These are phyloP conservation scores for Parauchenoglanis ngamensis DNA, from an alignment of 2,797 vertebrate genomes.

Conservation along the genomic window DNA sequence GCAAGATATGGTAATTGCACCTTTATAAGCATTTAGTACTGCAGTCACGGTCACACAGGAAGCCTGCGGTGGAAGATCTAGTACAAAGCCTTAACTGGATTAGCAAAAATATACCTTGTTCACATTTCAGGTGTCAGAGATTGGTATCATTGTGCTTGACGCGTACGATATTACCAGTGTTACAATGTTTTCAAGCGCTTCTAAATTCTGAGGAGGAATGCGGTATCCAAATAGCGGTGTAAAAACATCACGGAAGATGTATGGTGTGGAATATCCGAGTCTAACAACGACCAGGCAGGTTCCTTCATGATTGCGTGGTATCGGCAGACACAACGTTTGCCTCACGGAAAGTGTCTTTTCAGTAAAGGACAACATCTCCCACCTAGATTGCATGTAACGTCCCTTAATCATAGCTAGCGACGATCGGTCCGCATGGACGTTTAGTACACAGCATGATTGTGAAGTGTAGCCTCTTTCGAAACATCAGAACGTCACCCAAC, in stretches of 20 bases:
- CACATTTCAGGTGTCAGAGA: neutral
- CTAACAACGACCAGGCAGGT: neutral
- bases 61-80: neutral
- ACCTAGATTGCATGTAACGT: slow-evolving; percentile 22
- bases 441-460: slow-evolving; percentile 61
- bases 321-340: slow-evolving; percentile 22
- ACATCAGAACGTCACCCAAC: slow-evolving; percentile 60
- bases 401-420: slow-evolving; percentile 41
- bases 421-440: slow-evolving; percentile 63
- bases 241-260: neutral
- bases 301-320: neutral
- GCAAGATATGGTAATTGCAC: slow-evolving; percentile 56
- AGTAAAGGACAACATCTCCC: slow-evolving; percentile 30
- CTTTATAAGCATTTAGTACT: slow-evolving; percentile 48
- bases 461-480: slow-evolving; percentile 51
- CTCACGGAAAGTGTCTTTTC: neutral
- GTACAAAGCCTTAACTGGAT: slow-evolving; percentile 10
- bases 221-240: neutral
- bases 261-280: neutral
- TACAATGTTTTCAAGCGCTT: neutral
- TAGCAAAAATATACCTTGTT: slow-evolving; percentile 18
- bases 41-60: slow-evolving; percentile 16
- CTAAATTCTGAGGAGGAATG: neutral
- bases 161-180: neutral
- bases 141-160: neutral